A percentile compares a stretch with the other conserved stretches of the same genome.
phyloP scores from a whole-genome alignment of 2,113 vertebrate species.

The Charina bottae region DNA sequence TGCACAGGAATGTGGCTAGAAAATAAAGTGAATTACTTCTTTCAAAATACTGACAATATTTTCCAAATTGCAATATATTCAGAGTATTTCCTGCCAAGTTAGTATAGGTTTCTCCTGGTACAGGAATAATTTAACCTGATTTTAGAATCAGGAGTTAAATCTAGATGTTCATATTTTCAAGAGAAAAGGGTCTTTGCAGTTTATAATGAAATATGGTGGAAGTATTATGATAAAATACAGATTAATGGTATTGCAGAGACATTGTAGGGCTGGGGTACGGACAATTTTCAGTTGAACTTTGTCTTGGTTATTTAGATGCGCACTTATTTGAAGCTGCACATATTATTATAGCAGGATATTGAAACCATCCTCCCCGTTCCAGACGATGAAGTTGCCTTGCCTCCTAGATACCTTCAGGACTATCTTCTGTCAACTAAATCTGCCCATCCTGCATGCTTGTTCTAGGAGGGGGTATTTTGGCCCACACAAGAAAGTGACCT shows the following conservation, averaged over 20 bases:
- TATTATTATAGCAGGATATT: no score
- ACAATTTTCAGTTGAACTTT: not conserved
- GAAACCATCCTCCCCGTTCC: no score
- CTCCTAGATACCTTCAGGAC: no score
- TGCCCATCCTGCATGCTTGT: no score
- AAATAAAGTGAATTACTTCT: not conserved
- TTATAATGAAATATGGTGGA: not conserved
- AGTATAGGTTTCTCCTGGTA: not conserved
- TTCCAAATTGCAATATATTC: not conserved
- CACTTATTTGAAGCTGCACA: no score
- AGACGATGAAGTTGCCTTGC: no score
- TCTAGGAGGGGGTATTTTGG: no score
- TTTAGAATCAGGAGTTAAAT: not conserved
- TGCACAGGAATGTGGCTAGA: no score
- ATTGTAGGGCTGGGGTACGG: not conserved
- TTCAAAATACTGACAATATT: not conserved
- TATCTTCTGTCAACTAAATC: no score
- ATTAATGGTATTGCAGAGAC: not conserved
- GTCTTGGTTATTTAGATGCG: no score
- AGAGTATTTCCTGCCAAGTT: not conserved
- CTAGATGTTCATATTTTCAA: not conserved
- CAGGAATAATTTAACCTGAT: not conserved
- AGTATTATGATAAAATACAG: not conserved
- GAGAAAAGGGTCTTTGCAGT: not conserved
- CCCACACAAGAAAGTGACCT: no score